Evolutionary conservation across 1,140 invertebrate genomes (phyloP), one percentile per base, ranked within the genome.

Genomic region (Magallana ariakensis): DNA sequence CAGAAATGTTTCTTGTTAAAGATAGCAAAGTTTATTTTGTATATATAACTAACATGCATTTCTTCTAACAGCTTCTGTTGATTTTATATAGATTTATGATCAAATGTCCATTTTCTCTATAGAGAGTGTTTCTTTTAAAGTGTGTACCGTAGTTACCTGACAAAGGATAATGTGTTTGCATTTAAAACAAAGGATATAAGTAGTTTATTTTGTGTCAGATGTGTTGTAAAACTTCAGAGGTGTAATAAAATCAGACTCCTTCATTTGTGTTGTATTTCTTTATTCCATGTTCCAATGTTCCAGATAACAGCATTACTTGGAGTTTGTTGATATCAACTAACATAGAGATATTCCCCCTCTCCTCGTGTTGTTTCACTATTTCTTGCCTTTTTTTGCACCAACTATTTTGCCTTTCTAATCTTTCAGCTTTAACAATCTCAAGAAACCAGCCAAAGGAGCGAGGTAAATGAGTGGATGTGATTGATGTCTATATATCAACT

Each of bases 391-490:
- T 75, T 13, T 75, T 26, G 66, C 66, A 70, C 66, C 66, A 70
- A 70, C 66, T 70, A 70, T 70, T 70, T 70, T 70, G 66, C 66
- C 66, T 70, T 70, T 70, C 66, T 70, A 75, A 75, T 75, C 66
- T 75, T 75, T 75, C 66, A 75, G 66, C 66, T 75, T 75, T 75
- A 70, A 70, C 26, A 70, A 70, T 70, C 66, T 70, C 22, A 70
- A 70, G 66, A 70, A 70, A 70, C 66, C 66, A 70, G 66, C 11
- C 66, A 70, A 70, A 70, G 66, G 66, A 70, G 11, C 26, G 33
- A 70, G 66, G 66, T 70, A 70, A 70, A 9, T 22, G 26, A 26
- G 66, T 70, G 66, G 8, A 26, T 70, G 13, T 70, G 22, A 33
- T 70, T 19, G 22, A 66, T 66, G 3, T 75, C 15, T 19, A 33